Percentiles rank a stretch among this genome's conserved stretches.
phyloP scores from a whole-genome alignment of 2,888 invertebrate species.

The Aromia moschata region DNA sequence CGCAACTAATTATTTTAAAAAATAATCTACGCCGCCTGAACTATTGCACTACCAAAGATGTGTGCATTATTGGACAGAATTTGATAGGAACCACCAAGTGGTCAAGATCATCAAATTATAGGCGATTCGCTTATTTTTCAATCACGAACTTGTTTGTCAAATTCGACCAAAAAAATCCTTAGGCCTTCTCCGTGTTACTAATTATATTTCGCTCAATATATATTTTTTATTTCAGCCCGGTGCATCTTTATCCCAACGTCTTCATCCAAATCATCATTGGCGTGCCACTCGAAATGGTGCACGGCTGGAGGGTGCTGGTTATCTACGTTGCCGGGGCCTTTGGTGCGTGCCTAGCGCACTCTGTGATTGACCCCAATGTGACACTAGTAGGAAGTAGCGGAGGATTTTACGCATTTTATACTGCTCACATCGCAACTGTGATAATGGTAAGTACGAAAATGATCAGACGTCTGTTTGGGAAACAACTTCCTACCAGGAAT shows the following conservation, averaged over 20 bases:
- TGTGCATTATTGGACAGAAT: too few relatives aligned
- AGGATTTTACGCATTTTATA: constrained; percentile 91
- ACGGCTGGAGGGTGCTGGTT: constrained; percentile 87
- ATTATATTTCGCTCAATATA: too few relatives aligned
- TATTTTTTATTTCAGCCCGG: constrained; percentile 67
- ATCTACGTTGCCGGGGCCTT: constrained; percentile 85
- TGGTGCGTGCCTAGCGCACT: constrained; percentile 84
- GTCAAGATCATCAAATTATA: too few relatives aligned
- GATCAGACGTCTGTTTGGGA: too few relatives aligned
- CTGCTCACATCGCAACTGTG: constrained; percentile 91
- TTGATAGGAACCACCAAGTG: too few relatives aligned
- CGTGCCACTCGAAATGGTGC: constrained; percentile 94
- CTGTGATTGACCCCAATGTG: constrained; percentile 78
- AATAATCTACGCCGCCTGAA: too few relatives aligned
- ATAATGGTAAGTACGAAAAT: constrained; percentile 77
- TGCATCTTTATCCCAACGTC: constrained; percentile 89
- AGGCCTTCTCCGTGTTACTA: neutral
- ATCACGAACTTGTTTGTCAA: too few relatives aligned
- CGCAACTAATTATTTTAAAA: too few relatives aligned
- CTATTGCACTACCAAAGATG: too few relatives aligned
- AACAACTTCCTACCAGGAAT: too few relatives aligned
- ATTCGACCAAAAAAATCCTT: neutral
- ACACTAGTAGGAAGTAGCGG: constrained; percentile 91
- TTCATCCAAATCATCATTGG: constrained; percentile 92
- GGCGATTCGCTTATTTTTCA: too few relatives aligned